These are phyloP conservation scores for Pangasius mekongensis DNA, from an alignment of 2,797 vertebrate genomes.

Conservation along the genomic window DNA sequence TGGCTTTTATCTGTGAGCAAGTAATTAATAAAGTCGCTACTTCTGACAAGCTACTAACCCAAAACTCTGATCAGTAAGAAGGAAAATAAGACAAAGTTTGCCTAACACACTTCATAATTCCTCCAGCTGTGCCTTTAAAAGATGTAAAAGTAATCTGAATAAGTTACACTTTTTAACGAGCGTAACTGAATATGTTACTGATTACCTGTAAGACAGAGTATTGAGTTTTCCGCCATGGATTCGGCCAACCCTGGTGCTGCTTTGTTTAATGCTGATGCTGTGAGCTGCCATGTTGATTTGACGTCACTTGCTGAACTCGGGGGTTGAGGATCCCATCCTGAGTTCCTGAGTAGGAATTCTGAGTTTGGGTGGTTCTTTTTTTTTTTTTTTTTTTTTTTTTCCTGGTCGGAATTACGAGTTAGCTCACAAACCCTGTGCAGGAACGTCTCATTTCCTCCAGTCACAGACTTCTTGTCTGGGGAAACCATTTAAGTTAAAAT, in stretches of 20 bases:
- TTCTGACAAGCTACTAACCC: background rate
- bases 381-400: too few relatives aligned
- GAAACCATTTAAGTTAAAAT: background rate
- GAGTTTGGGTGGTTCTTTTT: background rate
- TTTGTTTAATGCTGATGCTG: background rate
- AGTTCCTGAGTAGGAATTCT: background rate
- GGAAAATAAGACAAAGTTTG: background rate
- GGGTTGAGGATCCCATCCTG: background rate
- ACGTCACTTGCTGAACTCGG: background rate
- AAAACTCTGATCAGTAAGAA: background rate
- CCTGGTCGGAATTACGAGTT: background rate
- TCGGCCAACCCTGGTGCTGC: background rate
- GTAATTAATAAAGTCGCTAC: background rate
- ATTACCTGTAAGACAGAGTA: background rate
- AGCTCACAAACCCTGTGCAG: background rate
- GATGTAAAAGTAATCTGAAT: background rate
- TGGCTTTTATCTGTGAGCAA: background rate
- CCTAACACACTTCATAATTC: background rate
- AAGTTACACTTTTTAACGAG: background rate
- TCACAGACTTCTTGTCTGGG: background rate
- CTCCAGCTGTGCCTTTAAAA: background rate
- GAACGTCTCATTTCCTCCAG: background rate
- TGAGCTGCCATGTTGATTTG: background rate
- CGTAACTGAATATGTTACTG: background rate
- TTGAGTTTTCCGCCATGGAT: background rate